Conservation (phyloP, 2,113 vertebrate species). For the Pelobates fuscus region DNA sequence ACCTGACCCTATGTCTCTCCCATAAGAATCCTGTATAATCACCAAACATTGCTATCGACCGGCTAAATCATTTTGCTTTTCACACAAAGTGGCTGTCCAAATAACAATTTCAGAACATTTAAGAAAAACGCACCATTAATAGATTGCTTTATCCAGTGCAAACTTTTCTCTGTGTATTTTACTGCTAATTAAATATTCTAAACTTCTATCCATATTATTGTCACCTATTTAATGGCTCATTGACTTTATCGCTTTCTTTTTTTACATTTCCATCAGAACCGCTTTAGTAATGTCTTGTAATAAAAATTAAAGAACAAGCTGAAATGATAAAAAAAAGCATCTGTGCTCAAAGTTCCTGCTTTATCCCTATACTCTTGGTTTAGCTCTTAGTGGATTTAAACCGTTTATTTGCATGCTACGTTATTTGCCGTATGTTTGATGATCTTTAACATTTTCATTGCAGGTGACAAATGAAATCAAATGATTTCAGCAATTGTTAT, state of each 20-base stretch:
- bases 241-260: conserved; percentile 36
- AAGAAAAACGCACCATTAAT: no score
- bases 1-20: no score
- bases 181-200: conserved; percentile 44
- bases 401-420: background rate
- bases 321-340: conserved; percentile 26
- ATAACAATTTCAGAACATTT: no score
- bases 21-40: no score
- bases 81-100: no score
- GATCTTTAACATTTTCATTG: conserved; percentile 24
- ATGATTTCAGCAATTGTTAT: background rate
- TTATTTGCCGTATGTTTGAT: conserved; percentile 14
- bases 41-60: no score
- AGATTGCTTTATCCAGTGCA: background rate
- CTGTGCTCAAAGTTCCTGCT: background rate
- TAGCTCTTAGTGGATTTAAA: conserved; percentile 5
- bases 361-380: conserved; percentile 23
- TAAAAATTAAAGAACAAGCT: conserved; percentile 43
- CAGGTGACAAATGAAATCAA: background rate
- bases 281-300: conserved; percentile 24
- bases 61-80: no score
- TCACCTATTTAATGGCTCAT: conserved; percentile 45
- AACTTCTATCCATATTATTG: conserved; percentile 34
- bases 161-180: conserved; percentile 1
- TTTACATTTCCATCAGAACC: conserved; percentile 38